Percentiles rank a stretch among this genome's conserved stretches.
Evolutionary conservation across 2,888 invertebrate genomes (phyloP).

Genomic region (Gastracanthus pulcherrimus): DNA sequence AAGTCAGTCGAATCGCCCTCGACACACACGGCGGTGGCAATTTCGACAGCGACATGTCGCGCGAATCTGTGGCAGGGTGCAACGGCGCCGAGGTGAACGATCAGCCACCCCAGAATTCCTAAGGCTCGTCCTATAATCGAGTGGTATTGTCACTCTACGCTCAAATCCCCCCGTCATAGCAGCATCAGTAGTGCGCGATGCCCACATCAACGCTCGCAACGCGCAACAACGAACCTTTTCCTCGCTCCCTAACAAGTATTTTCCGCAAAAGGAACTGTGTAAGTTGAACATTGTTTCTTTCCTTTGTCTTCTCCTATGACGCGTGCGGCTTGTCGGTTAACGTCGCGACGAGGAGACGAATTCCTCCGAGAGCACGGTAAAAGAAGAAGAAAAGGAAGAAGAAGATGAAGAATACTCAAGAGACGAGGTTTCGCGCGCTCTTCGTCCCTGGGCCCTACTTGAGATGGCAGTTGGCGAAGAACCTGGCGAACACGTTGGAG

Average conservation of each 20-base stretch:
- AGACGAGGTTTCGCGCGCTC: no score
- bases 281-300: conserved; percentile 64
- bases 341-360: no score
- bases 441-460: conserved; percentile 64
- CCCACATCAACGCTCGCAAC: neutral
- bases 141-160: conserved; percentile 60
- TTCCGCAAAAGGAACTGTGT: conserved; percentile 73
- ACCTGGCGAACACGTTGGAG: conserved; percentile 74
- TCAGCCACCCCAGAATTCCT: conserved; percentile 42
- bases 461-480: conserved; percentile 75
- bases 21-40: no score
- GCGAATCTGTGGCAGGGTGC: neutral
- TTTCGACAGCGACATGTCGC: neutral
- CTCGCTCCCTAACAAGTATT: no score
- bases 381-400: no score
- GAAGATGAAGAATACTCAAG: no score
- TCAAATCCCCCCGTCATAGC: conserved; percentile 59
- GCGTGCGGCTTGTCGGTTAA: neutral
- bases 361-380: no score
- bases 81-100: conserved; percentile 2
- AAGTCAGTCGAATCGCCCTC: neutral
- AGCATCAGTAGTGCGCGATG: conserved; percentile 60
- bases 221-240: conserved; percentile 54
- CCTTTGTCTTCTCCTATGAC: conserved; percentile 46
- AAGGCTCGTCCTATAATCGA: conserved; percentile 59